Base-by-base conservation (phyloP, 2,797 vertebrate species). In the Anguilla megastoma region DNA sequence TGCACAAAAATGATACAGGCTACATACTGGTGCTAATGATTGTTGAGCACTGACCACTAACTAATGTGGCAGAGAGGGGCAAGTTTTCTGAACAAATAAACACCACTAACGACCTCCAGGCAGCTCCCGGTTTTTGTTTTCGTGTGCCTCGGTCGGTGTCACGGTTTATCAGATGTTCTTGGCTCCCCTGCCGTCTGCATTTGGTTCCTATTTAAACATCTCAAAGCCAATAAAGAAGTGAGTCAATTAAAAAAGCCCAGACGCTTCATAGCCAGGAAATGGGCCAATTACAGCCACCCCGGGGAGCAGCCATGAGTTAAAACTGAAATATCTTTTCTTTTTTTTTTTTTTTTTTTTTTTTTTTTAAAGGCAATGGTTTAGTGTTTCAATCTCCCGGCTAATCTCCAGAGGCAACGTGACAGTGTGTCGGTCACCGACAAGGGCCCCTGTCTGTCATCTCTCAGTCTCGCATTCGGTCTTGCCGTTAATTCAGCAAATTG, bases 241-340 rank as follows among this genome's bases (percentile, higher is more conserved):
- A 94, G 94, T 94, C 94, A 95, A 96, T 96, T 95, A 95, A 94
- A 94, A 92, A 93, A 93, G 94, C 92, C 94, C 89, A 91, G 92
- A 92, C 94, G 94, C 93, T 95, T 96, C 93, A 94, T 94, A 94
- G 93, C 93, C 92, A 93, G 93, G 94, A 95, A 96, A 96, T 94
- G 90, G 92, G 92, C 93, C 95, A 96, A 96, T 93, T 93, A 92
- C 87, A 90, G 83, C 69, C 86, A 92, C 91, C 90, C 91, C 76
- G 89, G 88, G 91, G 90, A 91, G 87, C 87, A 71, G 85, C 86
- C 66, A 86, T 24, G 83, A 87, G 87, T 90, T 87, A 85, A 80
- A 86, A 86, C 84, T 54, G 21, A 87, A 74, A 86, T 71, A 88
- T 83, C 69, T 76, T 36, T 10, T 60, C 2, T 18, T 36, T 41